Evolutionary conservation across 2,888 invertebrate species (phyloP), one percentile per base, ranked within the genome.

Genomic region (Crepidodera aurea): DNA sequence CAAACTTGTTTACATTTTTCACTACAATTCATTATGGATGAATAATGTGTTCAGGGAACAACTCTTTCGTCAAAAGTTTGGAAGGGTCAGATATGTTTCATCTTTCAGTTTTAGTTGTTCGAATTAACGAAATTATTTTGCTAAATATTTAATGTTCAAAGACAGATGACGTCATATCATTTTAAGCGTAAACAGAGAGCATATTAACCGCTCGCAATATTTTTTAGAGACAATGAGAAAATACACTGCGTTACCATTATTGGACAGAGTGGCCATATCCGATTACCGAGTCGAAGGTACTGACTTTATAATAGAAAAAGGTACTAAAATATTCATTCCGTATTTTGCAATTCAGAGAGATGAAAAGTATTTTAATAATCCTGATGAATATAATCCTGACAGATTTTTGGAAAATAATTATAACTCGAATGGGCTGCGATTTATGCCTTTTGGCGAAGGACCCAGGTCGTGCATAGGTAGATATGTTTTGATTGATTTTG

Each of bases 281-380:
- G 70, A 77, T 29, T 80, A 77, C 61, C 66, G 70, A 15, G 51
- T 77, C 12, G 70, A 71, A 13, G 71, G 69, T 10, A 71, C 75
- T 0, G 66, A 75, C 22, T 51, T 74, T 3, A 57, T 68, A 5
- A 73, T 80, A 12, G 73, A 79, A 62, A 62, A 65, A 46, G 65
- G 62, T 25, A 46, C 29, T 2, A 15, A 44, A 1, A 46, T 65
- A 1, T 54, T 29, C 19, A 62, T 62, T 18, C 53, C 65, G 7
- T 40, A 55, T 13, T 53, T 34, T 15, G 59, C 62, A 13, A n/a
- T 60, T 16, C 59, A 62, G 15, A 39, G 16, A 6, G 62, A 65
- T 42, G 46, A 40, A 22, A 53, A 65, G 25, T 39, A 60, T 29
- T 65, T 60, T 44, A 56, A 59, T 2, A 34, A 61, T 27, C 60